Base-by-base conservation (phyloP, 2,797 vertebrate genomes). In the Halcyon badia region DNA sequence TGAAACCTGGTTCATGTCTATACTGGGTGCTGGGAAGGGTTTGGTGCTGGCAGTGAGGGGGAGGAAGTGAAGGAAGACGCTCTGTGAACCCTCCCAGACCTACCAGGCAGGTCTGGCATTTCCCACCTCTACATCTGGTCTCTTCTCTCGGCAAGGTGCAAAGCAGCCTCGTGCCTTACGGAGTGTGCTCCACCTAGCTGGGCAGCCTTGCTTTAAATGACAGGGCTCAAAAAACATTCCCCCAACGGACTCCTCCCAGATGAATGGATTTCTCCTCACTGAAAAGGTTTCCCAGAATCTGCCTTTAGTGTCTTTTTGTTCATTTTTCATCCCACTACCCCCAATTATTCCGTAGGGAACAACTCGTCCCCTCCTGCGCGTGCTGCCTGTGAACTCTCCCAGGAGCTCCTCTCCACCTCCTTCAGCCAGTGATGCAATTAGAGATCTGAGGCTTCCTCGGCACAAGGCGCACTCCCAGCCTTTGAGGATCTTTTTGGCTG, bases 1-100 rank as follows among this genome's bases (percentile, higher is more conserved):
- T 1, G 9, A 56, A 51, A 52, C 12, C 14, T 0, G 3, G 46
- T 22, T 58, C 11, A 19, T 0, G 30, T 16, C 37, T 2, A 3
- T 1, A 7, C 30, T 22, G 57, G 33, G 86, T 25, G 78, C 68
- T 77, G 82, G 70, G 42, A 88, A 44, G 35, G 39, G 46, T 71
- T 39, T 56, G 73, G 42, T 51, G 80, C 46, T 2, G 0, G 24
- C 19, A 33, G 21, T 4, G 44, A 61, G 39, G 2, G 61, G 41
- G 20, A 90, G 12, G 33, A 49, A 4, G 14, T 0, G 1, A 37
- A 87, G 51, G 39, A 72, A 62, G 71, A 77, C 13, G 84, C 17
- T 80, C 75, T 61, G 24, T 11, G 82, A 87, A 35, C 30, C 42
- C 58, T 65, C 48, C 30, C 24, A 66, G 81, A 64, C 51, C 66